Percentiles rank a stretch among this genome's conserved stretches.
Evolutionary conservation across 2,888 invertebrate species (phyloP).

Genomic region (Microctonus aethiopoides): DNA sequence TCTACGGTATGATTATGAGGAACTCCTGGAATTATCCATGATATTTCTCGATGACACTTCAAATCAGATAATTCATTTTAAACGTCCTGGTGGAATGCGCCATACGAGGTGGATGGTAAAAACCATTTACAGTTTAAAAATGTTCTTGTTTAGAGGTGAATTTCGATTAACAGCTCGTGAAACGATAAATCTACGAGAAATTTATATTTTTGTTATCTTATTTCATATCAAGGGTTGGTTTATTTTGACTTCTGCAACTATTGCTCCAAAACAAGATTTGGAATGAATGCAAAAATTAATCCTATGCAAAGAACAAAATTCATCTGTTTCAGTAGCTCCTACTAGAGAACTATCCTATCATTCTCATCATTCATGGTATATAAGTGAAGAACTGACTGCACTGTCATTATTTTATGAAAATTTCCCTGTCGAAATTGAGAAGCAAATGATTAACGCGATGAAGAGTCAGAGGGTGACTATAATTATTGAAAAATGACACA

Average conservation of each 20-base stretch:
- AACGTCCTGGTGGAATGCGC: conserved; percentile 45
- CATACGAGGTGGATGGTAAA: conserved; percentile 53
- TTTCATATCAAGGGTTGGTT: conserved; percentile 45
- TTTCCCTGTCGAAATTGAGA: too few species aligned
- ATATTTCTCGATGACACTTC: conserved; percentile 46
- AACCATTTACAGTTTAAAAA: conserved; percentile 50
- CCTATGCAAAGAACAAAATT: neutral
- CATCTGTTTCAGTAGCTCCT: neutral
- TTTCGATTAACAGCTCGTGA: conserved; percentile 41
- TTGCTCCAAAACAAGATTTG: conserved; percentile 3
- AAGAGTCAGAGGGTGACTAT: neutral
- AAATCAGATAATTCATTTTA: conserved; percentile 22
- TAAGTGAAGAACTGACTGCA: neutral
- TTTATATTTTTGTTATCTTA: conserved; percentile 43
- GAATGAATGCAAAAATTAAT: conserved; percentile 18
- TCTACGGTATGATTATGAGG: conserved; percentile 45
- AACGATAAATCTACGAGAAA: conserved; percentile 34
- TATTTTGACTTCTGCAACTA: conserved; percentile 14
- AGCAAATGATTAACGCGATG: neutral
- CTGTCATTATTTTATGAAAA: too few species aligned
- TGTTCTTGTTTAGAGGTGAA: conserved; percentile 46
- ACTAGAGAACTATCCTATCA: neutral
- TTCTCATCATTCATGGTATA: conserved; percentile 22
- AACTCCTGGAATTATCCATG: conserved; percentile 42
- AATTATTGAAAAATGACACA: neutral